phyloP scores from a whole-genome alignment of 2,888 invertebrate genomes.

The Thelaira solivaga region DNA sequence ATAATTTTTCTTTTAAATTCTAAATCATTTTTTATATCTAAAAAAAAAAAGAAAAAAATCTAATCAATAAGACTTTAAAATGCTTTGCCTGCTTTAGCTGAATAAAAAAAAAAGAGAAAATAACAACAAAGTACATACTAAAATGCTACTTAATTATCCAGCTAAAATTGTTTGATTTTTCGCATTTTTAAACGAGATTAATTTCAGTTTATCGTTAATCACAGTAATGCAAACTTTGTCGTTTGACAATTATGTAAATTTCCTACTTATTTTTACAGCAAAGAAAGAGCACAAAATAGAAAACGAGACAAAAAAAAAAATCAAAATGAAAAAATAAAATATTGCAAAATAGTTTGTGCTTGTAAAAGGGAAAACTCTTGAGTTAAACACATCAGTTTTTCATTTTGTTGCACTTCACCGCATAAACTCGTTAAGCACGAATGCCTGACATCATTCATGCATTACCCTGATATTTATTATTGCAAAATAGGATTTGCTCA shows the following conservation, averaged over 20 bases:
- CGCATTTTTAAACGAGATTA: not conserved
- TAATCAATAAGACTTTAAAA: too few relatives aligned
- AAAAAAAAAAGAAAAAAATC: too few relatives aligned
- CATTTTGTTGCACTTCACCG: slow-evolving; percentile 22
- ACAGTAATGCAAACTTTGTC: slow-evolving; percentile 1
- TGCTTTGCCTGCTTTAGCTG: too few relatives aligned
- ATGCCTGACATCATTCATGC: slow-evolving; percentile 50
- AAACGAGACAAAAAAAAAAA: not conserved
- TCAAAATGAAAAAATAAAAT: too few relatives aligned
- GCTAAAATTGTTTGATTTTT: not conserved
- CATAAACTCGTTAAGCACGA: slow-evolving; percentile 60
- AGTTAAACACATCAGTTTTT: slow-evolving; percentile 46
- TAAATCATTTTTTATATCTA: too few relatives aligned
- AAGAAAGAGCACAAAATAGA: not conserved
- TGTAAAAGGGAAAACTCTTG: slow-evolving; percentile 11
- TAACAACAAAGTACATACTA: too few relatives aligned
- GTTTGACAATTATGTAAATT: slow-evolving; percentile 34
- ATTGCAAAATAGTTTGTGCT: slow-evolving; percentile 3
- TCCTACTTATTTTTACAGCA: slow-evolving; percentile 9
- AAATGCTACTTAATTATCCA: not conserved
- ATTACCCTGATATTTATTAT: slow-evolving; percentile 46
- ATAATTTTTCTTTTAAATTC: too few relatives aligned
- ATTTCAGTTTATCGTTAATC: slow-evolving; percentile 1
- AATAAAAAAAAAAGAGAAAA: too few relatives aligned
- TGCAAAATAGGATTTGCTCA: slow-evolving; percentile 33